Evolutionary conservation across 2,888 invertebrate species (phyloP), one percentile per base, ranked within the genome.

Genomic region (Chironomus tentans): DNA sequence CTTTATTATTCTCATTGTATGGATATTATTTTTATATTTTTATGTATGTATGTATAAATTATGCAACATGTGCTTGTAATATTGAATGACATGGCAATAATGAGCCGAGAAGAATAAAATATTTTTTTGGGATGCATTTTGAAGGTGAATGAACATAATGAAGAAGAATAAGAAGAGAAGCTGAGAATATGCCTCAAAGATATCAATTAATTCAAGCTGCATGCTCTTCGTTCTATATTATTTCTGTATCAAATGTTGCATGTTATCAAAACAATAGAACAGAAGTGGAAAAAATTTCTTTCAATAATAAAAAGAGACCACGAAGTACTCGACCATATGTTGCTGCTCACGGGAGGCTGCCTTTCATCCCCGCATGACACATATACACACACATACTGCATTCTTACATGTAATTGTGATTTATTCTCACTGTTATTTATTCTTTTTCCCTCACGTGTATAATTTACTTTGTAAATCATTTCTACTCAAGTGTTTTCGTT

Each of bases 1-100:
- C 10, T 38, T 38, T 38, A 38, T 38, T 38, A 38, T 38, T 38
- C 38, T 38, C 38, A 38, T 38, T 38, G 38, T 38, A 38, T 38
- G 38, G 38, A 38, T 38, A 38, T 38, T 38, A 38, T 38, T 38
- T 28, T 4, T 28, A 28, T 28, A 28, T 28, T 28, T 28, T 28
- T 38, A 38, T 38, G 38, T 38, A 10, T 38, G 38, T 38, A 38
- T 38, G 38, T 38, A 38, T 38, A 38, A 38, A 38, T 38, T 38
- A 38, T 61, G 72, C 61, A 61, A 62, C 72, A 72, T 72, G 72
- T 72, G 72, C 72, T 72, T 18, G 61, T 72, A 72, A 72, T 61
- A 62, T 28, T 56, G 61, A 21, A 72, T 72, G 72, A 72, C 72
- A 28, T 72, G 72, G 62, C 72, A 72, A 56, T 56, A 56, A 56